Evolutionary conservation across 2,113 vertebrate genomes (phyloP).

Genomic region (Variabilichromis moorii): DNA sequence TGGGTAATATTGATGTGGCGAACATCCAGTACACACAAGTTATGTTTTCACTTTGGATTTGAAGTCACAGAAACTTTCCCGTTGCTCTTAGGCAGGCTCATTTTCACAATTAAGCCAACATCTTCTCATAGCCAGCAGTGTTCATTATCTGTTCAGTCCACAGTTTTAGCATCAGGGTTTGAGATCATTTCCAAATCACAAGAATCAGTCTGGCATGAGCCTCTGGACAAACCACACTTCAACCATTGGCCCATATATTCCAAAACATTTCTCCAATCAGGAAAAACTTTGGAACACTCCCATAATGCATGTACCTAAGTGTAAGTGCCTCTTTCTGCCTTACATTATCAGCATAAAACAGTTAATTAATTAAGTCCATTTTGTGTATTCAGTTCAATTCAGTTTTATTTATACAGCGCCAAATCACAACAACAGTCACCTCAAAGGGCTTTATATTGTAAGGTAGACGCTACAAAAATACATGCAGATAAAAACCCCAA

Average conservation of each 20-base stretch:
- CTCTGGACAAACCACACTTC: not conserved
- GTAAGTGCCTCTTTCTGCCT: not conserved
- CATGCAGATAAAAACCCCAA: not conserved
- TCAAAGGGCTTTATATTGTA: not conserved
- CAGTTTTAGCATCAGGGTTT: not conserved
- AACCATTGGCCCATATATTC: not conserved
- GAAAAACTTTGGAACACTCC: not conserved
- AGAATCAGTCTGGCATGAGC: not conserved
- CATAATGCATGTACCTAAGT: not conserved
- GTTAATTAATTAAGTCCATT: not conserved
- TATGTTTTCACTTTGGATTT: not conserved
- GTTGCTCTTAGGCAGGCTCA: not conserved
- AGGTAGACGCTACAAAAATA: not conserved
- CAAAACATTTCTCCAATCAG: not conserved
- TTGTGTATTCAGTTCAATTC: not conserved
- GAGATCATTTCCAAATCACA: not conserved
- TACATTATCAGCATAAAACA: not conserved
- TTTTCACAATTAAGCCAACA: not conserved
- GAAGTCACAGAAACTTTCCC: not conserved
- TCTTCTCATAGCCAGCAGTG: not conserved
- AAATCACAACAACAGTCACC: not conserved
- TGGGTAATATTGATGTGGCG: not conserved
- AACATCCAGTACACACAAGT: not conserved
- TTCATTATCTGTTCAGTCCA: not conserved
- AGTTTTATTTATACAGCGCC: not conserved